Evolutionary conservation across 2,113 vertebrate genomes (phyloP).

Genomic region (Eublepharis macularius): DNA sequence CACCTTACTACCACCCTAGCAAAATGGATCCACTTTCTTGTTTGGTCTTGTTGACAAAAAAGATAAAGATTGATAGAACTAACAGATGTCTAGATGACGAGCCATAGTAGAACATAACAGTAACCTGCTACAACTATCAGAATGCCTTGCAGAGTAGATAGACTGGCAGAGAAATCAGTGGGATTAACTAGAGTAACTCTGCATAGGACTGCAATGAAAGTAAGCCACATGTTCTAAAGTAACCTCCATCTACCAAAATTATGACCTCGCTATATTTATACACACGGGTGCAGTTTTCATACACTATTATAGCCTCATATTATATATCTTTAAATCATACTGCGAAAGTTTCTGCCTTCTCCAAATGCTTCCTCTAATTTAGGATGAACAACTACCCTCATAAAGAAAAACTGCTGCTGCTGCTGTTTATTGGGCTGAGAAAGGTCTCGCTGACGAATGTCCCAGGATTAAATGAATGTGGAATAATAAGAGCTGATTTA

Average conservation of each 20-base stretch:
- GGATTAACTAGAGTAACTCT: too few species aligned
- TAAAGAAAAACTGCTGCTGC: constrained; percentile 87
- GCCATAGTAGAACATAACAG: constrained; percentile 26
- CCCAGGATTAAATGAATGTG: constrained; percentile 86
- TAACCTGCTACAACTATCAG: constrained; percentile 58
- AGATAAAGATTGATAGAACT: not conserved
- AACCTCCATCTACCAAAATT: constrained; percentile 72
- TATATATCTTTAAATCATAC: constrained; percentile 82
- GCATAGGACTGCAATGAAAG: constrained; percentile 41
- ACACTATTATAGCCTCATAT: constrained; percentile 75
- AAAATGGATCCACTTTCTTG: not conserved
- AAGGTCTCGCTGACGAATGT: constrained; percentile 87
- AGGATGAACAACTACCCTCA: constrained; percentile 86
- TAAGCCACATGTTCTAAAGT: constrained; percentile 65
- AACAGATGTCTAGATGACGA: constrained; percentile 23
- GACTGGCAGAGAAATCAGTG: constrained; percentile 2
- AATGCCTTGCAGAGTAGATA: constrained; percentile 54
- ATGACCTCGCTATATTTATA: constrained; percentile 75
- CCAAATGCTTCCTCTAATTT: constrained; percentile 82
- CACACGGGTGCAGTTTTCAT: constrained; percentile 77
- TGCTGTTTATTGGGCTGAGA: constrained; percentile 86
- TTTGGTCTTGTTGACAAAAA: not conserved
- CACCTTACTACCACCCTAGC: too few species aligned
- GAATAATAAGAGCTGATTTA: constrained; percentile 90
- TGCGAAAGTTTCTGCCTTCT: constrained; percentile 77